Base-by-base conservation (phyloP, 2,888 invertebrate genomes). In the Cataglyphis albicans region DNA sequence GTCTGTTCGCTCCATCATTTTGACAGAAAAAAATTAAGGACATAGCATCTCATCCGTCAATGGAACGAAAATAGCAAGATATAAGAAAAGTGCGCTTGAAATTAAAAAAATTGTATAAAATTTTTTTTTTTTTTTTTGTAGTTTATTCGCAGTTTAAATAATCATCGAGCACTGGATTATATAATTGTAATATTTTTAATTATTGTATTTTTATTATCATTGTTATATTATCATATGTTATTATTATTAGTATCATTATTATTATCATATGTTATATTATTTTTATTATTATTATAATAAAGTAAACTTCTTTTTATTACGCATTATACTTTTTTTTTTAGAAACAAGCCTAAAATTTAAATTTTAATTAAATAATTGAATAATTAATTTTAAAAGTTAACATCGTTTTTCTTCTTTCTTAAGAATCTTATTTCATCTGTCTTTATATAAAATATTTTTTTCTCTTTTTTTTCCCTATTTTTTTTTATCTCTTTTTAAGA, bases 1-100 rank as follows among this genome's bases (percentile, higher is more conserved):
- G 48, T 2, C n/a, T 68, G 70, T 68, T 44, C 29, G 68, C 3
- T 68, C n/a, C 25, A 18, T 29, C 52, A 38, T 21, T 52, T 55
- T 68, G 52, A 25, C 52, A 35, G 68, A 61, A 73, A 73, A 55
- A 65, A 41, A 21, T 52, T 55, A 38, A 76, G 52, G 67, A 75
- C 75, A 65, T 12, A 35, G 52, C 12, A 18, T 21, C 35, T n/a
- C 15, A 67, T 67, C 52, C 1, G 52, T 67, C 68, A 12, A 12
- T 67, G 5, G n/a, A 55, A 29, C 41, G 55, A 76, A 68, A 68
- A 76, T 55, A 55, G 55, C 25, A n/a, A 55, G 25, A 55, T 55
- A 65, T 25, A 52, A 12, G 15, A 25, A 12, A 35, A 35, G 6
- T 6, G 38, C 10, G 35, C 67, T 35, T 38, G 52, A 38, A 75